Evolutionary conservation across 1,140 invertebrate species (phyloP), one percentile per base, ranked within the genome.

Genomic region (Eufriesea mexicana): DNA sequence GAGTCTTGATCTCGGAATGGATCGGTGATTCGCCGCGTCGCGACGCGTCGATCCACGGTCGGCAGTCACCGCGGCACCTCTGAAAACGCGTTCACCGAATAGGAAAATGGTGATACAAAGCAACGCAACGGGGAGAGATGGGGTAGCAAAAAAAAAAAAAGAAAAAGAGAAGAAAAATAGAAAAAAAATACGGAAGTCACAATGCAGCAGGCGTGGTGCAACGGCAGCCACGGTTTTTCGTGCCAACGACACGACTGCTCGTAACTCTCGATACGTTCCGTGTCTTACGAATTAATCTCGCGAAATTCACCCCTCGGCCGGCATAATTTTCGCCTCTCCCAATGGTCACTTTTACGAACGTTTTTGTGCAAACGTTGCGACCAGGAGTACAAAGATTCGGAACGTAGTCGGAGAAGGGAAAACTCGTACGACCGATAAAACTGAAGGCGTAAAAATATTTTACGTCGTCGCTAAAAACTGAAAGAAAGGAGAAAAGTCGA

Each of bases 241-340:
- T 86, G 86, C 80, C 81, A 89, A 23, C 80, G 84, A 89, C 84
- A 89, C 84, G 67, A 42, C 20, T n/a, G 76, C 78, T 78, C 86
- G 86, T 89, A 87, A 89, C 79, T 89, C 61, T 79, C 68, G 49
- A 73, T 67, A 76, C 59, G 57, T 80, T 76, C 79, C 74, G 55
- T 10, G 28, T 82, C 75, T 88, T 85, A 83, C 59, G 47, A 77
- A 88, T 85, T 79, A 79, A 74, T 73, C 57, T 70, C 47, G 57
- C 23, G 64, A 79, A 70, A 86, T 79, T n/a, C 23, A 16, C 51
- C 9, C 0, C 35, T 45, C 25, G 47, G 47, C 16, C 54, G 45
- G 42, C 57, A 25, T 73, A 55, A 61, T 71, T 79, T 73, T 47
- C 61, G 79, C n/a, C 28, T 42, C 28, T 67, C 49, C 71, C 45